These are phyloP conservation scores for Smutsia gigantea DNA, from an alignment of 2,797 vertebrate genomes.

Conservation along the genomic window DNA sequence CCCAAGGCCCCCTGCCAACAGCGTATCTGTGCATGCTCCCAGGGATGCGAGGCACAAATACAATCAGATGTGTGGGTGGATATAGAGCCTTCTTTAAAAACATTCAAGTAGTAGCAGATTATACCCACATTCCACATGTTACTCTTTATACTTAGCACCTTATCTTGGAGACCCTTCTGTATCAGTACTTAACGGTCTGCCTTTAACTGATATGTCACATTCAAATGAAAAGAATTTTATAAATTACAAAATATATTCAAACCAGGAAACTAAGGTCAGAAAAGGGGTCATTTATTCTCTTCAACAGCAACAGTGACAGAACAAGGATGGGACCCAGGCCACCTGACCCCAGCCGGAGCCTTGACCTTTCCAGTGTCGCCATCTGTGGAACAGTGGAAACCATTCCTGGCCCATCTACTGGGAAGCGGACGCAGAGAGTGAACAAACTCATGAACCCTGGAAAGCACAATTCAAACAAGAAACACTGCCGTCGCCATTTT, in stretches of 20 bases:
- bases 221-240: neutral
- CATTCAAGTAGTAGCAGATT: neutral
- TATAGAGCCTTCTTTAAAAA: neutral
- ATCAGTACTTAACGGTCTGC: neutral
- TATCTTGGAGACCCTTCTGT: neutral
- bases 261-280: neutral
- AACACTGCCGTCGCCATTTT: accelerated
- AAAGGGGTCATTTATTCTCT: neutral
- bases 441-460: neutral
- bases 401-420: neutral
- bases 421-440: neutral
- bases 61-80: neutral
- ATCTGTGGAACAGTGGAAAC: neutral
- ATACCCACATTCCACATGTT: neutral
- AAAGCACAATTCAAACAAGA: neutral
- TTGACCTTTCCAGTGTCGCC: neutral
- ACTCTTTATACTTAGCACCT: neutral
- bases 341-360: neutral
- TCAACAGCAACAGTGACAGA: neutral
- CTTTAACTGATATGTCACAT: neutral
- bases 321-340: neutral
- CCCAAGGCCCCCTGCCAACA: no score
- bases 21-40: accelerated
- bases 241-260: neutral
- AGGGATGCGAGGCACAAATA: accelerated